A percentile compares a stretch with the other conserved stretches of the same genome.
These are phyloP conservation scores for Chironomus tepperi DNA, from an alignment of 1,140 invertebrate species.

Conservation along the genomic window DNA sequence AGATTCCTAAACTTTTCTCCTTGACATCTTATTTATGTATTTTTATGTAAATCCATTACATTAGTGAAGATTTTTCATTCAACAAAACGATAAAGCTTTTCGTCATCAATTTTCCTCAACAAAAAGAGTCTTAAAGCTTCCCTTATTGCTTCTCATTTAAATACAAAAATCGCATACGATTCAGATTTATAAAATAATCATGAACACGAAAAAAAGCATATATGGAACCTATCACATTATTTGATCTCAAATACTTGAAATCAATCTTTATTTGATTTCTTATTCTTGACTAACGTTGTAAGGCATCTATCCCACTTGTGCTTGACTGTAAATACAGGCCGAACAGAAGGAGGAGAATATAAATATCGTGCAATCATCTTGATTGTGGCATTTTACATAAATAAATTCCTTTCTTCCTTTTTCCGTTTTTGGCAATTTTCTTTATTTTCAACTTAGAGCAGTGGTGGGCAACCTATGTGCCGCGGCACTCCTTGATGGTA, in stretches of 20 bases:
- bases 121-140: no score
- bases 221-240: neutral
- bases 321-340: neutral
- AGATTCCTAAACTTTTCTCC: no score
- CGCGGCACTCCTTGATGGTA: no score
- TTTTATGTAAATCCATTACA: no score
- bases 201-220: neutral
- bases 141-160: no score
- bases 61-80: no score
- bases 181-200: neutral
- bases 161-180: neutral
- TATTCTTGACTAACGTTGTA: neutral
- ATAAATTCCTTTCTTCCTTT: neutral
- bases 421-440: neutral
- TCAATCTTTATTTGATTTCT: conserved; percentile 14
- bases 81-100: no score
- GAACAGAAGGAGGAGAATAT: neutral
- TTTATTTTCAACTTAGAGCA: no score
- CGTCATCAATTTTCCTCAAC: no score
- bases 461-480: no score
- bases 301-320: neutral
- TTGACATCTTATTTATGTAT: no score
- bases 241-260: neutral
- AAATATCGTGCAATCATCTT: conserved; percentile 2
- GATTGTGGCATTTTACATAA: conserved; percentile 11